A percentile compares a stretch with the other conserved stretches of the same genome.
Conservation (phyloP, 2,888 invertebrate species). For the Hyles lineata region DNA sequence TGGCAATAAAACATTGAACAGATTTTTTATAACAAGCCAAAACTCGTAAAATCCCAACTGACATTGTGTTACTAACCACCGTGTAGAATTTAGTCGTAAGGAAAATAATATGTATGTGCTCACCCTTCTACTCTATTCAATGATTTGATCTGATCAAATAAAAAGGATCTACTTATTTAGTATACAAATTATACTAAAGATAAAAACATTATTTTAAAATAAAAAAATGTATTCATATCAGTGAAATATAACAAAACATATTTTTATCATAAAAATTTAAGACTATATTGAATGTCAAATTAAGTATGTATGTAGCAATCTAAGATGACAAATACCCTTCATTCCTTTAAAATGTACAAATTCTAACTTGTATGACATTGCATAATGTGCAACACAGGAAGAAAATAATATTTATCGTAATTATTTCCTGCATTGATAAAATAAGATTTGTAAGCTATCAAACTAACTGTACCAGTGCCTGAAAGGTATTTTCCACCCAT, state of each 20-base stretch:
- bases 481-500: no score
- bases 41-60: background rate
- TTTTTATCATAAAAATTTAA: background rate
- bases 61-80: conserved; percentile 55
- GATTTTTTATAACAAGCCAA: background rate
- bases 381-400: background rate
- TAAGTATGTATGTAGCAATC: background rate
- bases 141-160: background rate
- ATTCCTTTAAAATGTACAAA: conserved; percentile 18
- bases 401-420: no score
- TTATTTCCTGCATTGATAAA: no score
- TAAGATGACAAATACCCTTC: background rate
- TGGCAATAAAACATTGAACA: no score
- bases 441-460: no score
- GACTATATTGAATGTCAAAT: background rate
- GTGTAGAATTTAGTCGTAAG: conserved; percentile 41
- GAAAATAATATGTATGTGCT: background rate
- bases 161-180: background rate
- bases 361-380: background rate
- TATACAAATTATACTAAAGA: background rate
- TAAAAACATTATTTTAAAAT: background rate
- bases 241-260: background rate
- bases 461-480: no score
- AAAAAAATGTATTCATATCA: background rate
- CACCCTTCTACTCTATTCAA: background rate